These are phyloP conservation scores for Drosophila aff. DNA, from an alignment of 1,140 invertebrate species.

Conservation along the genomic window DNA sequence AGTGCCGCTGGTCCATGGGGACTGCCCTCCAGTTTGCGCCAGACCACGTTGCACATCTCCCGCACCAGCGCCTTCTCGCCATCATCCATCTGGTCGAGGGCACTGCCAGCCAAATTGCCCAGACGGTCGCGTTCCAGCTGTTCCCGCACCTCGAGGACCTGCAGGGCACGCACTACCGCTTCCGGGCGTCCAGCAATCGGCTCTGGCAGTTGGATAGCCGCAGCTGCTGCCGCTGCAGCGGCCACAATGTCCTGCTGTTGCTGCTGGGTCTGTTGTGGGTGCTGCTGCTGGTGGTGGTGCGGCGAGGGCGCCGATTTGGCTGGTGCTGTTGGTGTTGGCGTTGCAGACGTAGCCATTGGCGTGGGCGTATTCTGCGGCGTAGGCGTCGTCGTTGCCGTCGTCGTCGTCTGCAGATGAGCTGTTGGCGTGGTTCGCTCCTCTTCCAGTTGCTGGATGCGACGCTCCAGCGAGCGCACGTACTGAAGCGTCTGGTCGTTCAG, in stretches of 20 bases:
- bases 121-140: constrained; percentile 89
- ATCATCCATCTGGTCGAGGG: constrained; percentile 90
- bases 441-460: constrained; percentile 93
- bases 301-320: constrained; percentile 84
- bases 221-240: constrained; percentile 79
- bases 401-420: constrained; percentile 70
- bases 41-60: constrained; percentile 97
- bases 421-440: constrained; percentile 90
- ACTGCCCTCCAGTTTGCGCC: constrained; percentile 87
- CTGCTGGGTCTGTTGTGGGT: constrained; percentile 42
- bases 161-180: constrained; percentile 95
- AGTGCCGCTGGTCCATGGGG: constrained; percentile 75
- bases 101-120: constrained; percentile 76
- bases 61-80: constrained; percentile 96
- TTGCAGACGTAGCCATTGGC: constrained; percentile 89
- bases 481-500: constrained; percentile 91
- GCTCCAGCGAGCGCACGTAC: constrained; percentile 94
- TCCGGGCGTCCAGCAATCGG: constrained; percentile 90
- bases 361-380: constrained; percentile 86
- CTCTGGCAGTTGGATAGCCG: constrained; percentile 85
- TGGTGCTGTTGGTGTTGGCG: constrained; percentile 64
- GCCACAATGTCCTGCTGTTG: constrained; percentile 62
- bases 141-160: constrained; percentile 95
- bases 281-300: constrained; percentile 26
- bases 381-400: constrained; percentile 84